Percentiles rank a stretch among this genome's conserved stretches.
Evolutionary conservation across 2,888 invertebrate species (phyloP).

Genomic region (Halocaridina rubra): DNA sequence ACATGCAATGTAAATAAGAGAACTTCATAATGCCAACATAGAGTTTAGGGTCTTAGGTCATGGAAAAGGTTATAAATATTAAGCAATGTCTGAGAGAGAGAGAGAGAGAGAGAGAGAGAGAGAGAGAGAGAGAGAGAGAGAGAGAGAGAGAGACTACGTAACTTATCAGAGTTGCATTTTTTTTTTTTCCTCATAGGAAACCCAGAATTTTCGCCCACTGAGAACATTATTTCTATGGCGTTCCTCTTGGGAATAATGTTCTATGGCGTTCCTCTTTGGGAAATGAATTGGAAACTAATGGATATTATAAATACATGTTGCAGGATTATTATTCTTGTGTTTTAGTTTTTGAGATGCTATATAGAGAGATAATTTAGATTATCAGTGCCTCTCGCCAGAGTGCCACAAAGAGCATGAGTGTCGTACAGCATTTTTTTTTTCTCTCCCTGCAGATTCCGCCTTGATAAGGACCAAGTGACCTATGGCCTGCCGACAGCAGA

Average conservation of each 20-base stretch:
- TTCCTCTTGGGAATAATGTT: no score
- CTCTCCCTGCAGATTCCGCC: conserved; percentile 66
- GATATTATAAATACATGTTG: no score
- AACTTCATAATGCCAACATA: no score
- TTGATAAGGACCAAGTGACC: conserved; percentile 69
- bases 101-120: neutral
- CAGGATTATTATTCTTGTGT: no score
- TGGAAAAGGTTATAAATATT: neutral
- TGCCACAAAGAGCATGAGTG: neutral
- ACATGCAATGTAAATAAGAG: no score
- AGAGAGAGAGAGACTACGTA: neutral
- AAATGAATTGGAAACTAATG: no score
- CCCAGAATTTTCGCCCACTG: neutral
- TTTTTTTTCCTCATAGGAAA: neutral
- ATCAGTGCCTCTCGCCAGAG: neutral
- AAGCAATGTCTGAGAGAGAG: neutral
- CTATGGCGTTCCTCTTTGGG: no score
- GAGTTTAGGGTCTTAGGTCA: neutral
- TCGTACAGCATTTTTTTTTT: neutral
- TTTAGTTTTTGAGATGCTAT: no score
- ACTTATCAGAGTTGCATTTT: neutral
- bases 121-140: neutral
- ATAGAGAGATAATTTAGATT: neutral
- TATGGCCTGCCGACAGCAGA: conserved; percentile 69
- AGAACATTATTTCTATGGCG: neutral